Evolutionary conservation across 92 coral and sea anemone genomes (phyloP), one percentile per base, ranked within the genome.

Genomic region (Palythoa grandis): DNA sequence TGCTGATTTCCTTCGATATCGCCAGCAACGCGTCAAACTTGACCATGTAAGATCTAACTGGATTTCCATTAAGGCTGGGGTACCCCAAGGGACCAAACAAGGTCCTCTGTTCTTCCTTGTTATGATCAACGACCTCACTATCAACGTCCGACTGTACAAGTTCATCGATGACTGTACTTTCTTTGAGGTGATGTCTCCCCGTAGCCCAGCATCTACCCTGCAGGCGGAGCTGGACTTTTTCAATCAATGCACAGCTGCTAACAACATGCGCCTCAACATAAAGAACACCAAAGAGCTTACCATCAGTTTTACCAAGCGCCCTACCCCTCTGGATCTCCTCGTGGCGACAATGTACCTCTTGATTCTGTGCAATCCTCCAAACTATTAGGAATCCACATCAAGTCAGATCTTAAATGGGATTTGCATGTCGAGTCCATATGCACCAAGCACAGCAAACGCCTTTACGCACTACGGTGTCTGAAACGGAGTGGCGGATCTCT

Each of bases 21-120:
- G 91, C 39, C 72, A 88, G 29, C 91, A 88, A 48, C 86, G 87
- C 10, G 93, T 91, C 52, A 74, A 84, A 60, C 67, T 80, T 35
- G 82, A 79, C 83, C 22, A 77, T 20, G 25, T 54, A 25, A 74
- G 24, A 39, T 83, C 91, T 24, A 77, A 65, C 68, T 91, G 84
- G 79, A 87, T 15, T 52, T 54, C 70, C 56, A 56, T 84, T 16
- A 53, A 53, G 11, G 6, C 58, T 53, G 6, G 6, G 58, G 11
- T 53, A 53, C 58, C 58, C 58, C 1, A 53, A 53, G 58, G 58
- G 58, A 53, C 58, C 58, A 53, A 53, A 15, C 58, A 9, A 53
- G 54, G 58, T 53, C 11, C 58, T 53, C 3, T 53, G 1, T 53
- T 53, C 58, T 53, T 53, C 14, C 11, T 53, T 9, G 58, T 53